Evolutionary conservation across 2,888 invertebrate genomes (phyloP).

Genomic region (Caenorhabditis angaria): DNA sequence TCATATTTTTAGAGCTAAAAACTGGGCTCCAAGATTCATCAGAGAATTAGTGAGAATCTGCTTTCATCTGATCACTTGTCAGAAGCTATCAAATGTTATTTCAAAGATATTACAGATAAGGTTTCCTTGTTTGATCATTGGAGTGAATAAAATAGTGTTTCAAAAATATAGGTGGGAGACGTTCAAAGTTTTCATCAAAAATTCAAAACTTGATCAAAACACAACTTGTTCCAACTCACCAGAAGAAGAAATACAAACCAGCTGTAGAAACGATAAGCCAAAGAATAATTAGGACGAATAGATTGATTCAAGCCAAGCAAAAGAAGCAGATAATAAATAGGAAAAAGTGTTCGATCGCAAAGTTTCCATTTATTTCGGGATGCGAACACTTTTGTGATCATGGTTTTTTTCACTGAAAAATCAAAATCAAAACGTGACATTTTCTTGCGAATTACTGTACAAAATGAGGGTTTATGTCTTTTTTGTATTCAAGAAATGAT

Average conservation of each 20-base stretch:
- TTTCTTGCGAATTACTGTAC: too few species aligned
- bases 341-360: constrained; percentile 38
- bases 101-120: too few species aligned
- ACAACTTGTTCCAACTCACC: constrained; percentile 30
- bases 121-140: too few species aligned
- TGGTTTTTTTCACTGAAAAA: constrained; percentile 24
- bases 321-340: constrained; percentile 42
- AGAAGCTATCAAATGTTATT: too few species aligned
- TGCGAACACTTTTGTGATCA: constrained; percentile 34
- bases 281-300: constrained; percentile 23
- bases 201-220: background rate
- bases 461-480: background rate
- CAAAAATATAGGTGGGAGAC: too few species aligned
- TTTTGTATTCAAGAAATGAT: background rate
- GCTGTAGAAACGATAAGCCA: constrained; percentile 38
- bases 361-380: constrained; percentile 36
- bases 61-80: too few species aligned
- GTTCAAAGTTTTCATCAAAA: too few species aligned
- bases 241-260: constrained; percentile 39
- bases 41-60: too few species aligned
- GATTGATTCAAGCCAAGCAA: constrained; percentile 43
- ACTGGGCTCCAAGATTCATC: too few species aligned
- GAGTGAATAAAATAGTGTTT: too few species aligned
- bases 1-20: too few species aligned
- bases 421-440: background rate